Conservation (phyloP, 2,797 vertebrate species). For the Salmo trutta region DNA sequence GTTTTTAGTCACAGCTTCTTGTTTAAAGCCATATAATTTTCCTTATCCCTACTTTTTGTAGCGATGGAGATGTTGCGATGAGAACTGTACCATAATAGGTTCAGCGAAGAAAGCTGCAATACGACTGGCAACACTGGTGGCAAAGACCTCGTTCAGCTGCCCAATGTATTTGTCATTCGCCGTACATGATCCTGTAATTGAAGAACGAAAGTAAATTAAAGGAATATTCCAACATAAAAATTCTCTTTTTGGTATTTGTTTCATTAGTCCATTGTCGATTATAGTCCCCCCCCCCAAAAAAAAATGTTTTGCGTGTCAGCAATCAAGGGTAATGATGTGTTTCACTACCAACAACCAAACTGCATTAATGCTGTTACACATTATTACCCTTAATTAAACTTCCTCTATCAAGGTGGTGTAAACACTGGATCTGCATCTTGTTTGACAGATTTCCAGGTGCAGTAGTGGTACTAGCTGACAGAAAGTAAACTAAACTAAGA, state of each 20-base stretch:
- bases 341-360: no score
- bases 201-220: neutral
- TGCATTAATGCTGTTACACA: no score
- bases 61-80: neutral
- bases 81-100: slow-evolving; percentile 85
- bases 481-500: neutral
- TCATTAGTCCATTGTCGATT: no score
- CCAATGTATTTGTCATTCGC: slow-evolving; percentile 87
- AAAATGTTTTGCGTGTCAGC: no score
- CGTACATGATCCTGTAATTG: slow-evolving; percentile 79
- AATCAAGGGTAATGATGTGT: no score
- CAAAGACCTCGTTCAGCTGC: slow-evolving; percentile 88
- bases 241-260: no score
- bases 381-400: neutral
- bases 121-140: slow-evolving; percentile 77
- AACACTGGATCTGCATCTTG: neutral
- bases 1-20: neutral
- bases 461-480: slow-evolving; percentile 3
- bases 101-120: slow-evolving; percentile 93
- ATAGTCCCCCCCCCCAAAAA: no score
- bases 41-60: neutral
- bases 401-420: neutral
- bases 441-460: slow-evolving; percentile 2
- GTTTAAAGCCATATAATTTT: no score
- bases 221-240: no score